Conservation (phyloP, 2,888 invertebrate species). For the Lochmaea capreae region DNA sequence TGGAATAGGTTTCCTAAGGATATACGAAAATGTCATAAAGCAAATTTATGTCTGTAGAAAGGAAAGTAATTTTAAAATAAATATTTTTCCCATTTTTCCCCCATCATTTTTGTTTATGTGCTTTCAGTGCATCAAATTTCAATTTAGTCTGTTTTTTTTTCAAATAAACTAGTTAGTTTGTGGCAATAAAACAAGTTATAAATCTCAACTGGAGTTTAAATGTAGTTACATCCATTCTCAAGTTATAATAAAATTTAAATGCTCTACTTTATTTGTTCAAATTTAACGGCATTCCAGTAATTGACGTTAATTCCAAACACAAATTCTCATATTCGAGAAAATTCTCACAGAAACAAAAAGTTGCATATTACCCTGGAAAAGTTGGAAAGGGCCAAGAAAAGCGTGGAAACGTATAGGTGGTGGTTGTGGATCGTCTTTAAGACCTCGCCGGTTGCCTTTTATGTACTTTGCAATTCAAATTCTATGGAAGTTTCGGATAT, state of each 20-base stretch:
- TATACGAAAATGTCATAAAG: neutral
- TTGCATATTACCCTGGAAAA: constrained; percentile 21
- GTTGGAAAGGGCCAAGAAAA: constrained; percentile 17
- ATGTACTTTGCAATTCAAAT: constrained; percentile 45
- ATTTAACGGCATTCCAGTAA: neutral
- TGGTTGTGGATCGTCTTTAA: constrained; percentile 37
- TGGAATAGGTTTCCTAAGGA: neutral
- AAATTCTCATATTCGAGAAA: constrained; percentile 20
- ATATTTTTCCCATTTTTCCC: neutral
- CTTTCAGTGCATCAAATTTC: too few species aligned
- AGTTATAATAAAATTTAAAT: constrained; percentile 1
- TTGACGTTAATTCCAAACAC: constrained; percentile 25
- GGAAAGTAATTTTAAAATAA: neutral
- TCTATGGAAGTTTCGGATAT: constrained; percentile 33
- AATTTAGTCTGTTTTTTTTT: too few species aligned
- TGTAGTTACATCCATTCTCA: neutral
- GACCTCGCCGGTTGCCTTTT: constrained; percentile 30
- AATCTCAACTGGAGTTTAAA: neutral
- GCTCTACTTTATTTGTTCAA: constrained; percentile 3
- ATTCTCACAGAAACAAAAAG: constrained; percentile 19
- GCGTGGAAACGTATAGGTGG: constrained; percentile 18
- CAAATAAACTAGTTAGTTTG: neutral
- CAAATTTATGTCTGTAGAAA: neutral
- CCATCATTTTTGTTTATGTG: too few species aligned
- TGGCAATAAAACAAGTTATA: neutral